Percentiles rank a stretch among this genome's conserved stretches.
phyloP scores from a whole-genome alignment of 2,797 vertebrate genomes.

The Sarcophilus harrisii region DNA sequence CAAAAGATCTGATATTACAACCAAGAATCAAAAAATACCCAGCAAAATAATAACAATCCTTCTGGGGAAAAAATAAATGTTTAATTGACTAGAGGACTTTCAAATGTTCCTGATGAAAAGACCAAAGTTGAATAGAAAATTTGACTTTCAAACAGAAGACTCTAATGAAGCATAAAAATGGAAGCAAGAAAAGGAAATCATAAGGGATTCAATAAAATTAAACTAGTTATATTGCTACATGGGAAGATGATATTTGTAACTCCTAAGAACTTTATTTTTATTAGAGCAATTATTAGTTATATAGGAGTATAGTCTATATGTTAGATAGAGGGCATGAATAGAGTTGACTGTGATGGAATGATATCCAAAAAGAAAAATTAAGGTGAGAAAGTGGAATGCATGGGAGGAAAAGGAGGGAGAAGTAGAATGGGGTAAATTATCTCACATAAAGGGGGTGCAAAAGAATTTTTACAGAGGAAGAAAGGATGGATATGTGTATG shows the following conservation, averaged over 20 bases:
- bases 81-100: not conserved
- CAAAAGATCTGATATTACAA: not conserved
- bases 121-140: not conserved
- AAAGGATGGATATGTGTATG: not conserved
- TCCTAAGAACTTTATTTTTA: not conserved
- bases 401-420: not conserved
- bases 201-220: not conserved
- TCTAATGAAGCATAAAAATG: not conserved
- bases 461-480: not conserved
- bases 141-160: not conserved
- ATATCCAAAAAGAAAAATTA: not conserved
- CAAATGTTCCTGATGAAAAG: not conserved
- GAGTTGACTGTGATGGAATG: not conserved
- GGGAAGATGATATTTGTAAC: not conserved
- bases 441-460: not conserved
- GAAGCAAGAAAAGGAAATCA: not conserved
- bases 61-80: not conserved
- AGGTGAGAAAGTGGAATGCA: not conserved
- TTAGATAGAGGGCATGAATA: not conserved
- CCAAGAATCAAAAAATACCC: not conserved
- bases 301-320: not conserved
- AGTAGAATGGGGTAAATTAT: not conserved
- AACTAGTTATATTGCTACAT: not conserved
- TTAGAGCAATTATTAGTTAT: not conserved
- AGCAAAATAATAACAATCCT: not conserved